phyloP scores from a whole-genome alignment of 2,113 vertebrate species.

The Cranoglanis bouderius region DNA sequence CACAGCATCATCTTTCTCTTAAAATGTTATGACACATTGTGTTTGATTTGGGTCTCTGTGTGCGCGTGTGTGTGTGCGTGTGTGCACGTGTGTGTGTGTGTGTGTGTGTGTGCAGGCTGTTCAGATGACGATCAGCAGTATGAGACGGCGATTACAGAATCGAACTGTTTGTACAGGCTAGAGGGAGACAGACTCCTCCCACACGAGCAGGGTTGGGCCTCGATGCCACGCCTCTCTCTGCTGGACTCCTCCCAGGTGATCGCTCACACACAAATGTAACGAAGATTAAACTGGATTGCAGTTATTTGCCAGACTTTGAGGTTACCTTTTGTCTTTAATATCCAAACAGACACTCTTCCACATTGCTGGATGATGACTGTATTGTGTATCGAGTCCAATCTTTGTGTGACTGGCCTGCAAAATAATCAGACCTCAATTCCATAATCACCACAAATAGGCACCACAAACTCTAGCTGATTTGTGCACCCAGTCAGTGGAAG shows the following conservation, averaged over 20 bases:
- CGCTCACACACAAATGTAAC: background rate
- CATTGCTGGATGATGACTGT: background rate
- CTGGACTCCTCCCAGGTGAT: slow-evolving; percentile 70
- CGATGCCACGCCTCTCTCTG: slow-evolving; percentile 66
- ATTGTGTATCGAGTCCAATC: background rate
- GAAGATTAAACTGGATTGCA: background rate
- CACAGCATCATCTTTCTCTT: background rate
- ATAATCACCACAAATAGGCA: background rate
- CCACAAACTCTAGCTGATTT: background rate
- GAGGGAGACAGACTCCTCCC: slow-evolving; percentile 75
- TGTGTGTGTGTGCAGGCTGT: slow-evolving; percentile 60
- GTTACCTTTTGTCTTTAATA: background rate
- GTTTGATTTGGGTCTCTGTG: background rate
- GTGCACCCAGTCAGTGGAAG: too few species aligned
- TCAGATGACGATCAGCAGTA: slow-evolving; percentile 75
- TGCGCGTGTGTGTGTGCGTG: slow-evolving; percentile 43
- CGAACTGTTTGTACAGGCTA: slow-evolving; percentile 78
- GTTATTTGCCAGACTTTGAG: background rate
- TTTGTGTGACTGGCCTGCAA: background rate
- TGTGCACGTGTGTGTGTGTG: slow-evolving; percentile 54
- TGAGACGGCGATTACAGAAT: slow-evolving; percentile 72
- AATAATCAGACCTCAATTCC: background rate
- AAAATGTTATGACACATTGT: background rate
- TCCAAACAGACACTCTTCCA: background rate
- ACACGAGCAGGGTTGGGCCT: slow-evolving; percentile 74